Conservation (phyloP, 2,113 vertebrate genomes). For the Sylvilagus bachmani region DNA sequence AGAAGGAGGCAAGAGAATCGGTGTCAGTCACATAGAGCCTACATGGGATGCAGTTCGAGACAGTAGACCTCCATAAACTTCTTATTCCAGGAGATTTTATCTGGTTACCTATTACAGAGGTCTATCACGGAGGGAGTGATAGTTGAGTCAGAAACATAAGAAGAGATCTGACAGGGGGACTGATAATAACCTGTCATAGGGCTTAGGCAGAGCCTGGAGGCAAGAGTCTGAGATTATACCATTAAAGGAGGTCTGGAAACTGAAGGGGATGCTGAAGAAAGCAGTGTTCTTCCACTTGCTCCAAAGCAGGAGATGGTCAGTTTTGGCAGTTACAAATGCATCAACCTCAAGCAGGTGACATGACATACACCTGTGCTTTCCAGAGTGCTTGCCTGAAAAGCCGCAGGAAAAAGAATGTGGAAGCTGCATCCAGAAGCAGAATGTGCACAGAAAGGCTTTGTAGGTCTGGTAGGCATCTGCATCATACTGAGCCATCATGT, state of each 20-base stretch:
- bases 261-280: background rate
- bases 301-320: background rate
- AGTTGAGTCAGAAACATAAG: background rate
- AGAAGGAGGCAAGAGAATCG: background rate
- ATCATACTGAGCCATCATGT: too few relatives aligned
- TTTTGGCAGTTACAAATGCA: background rate
- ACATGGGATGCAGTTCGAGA: too few relatives aligned
- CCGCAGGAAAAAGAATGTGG: background rate
- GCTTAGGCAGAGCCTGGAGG: background rate
- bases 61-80: background rate
- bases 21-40: background rate
- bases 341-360: background rate
- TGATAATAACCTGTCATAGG: too few relatives aligned
- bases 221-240: background rate
- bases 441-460: background rate
- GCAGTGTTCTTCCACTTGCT: background rate
- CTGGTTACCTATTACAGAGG: background rate
- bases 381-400: background rate
- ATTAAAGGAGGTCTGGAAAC: background rate
- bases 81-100: background rate
- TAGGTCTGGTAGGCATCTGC: background rate
- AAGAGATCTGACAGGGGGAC: rapidly evolving
- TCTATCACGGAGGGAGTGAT: background rate
- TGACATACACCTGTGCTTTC: background rate
- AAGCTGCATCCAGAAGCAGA: background rate